A percentile compares a stretch with the other conserved stretches of the same genome.
These are phyloP conservation scores for Nomada flava DNA, from an alignment of 2,888 invertebrate genomes.

Conservation along the genomic window DNA sequence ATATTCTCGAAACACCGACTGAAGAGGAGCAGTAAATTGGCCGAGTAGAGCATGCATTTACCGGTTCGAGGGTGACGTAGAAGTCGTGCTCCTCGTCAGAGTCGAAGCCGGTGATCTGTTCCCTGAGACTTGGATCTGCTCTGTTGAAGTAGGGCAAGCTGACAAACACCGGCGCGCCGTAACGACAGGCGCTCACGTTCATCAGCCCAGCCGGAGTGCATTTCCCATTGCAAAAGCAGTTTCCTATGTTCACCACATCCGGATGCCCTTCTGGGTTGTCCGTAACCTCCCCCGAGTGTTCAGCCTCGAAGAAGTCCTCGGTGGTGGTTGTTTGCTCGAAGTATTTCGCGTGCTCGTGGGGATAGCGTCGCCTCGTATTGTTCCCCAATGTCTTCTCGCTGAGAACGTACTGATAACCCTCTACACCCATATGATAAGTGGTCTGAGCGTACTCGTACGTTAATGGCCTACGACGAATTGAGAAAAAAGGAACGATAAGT, in stretches of 20 bases:
- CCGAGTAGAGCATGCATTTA: constrained; percentile 73
- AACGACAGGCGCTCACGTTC: constrained; percentile 92
- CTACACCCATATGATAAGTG: constrained; percentile 85
- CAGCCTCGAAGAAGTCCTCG: constrained; percentile 79
- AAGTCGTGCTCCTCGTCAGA: constrained; percentile 91
- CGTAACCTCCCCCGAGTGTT: constrained; percentile 64
- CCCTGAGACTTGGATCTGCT: constrained; percentile 89
- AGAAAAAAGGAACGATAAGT: neutral
- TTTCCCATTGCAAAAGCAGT: constrained; percentile 90
- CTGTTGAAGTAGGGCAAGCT: constrained; percentile 94
- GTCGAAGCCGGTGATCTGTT: constrained; percentile 88
- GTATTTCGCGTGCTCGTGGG: constrained; percentile 81
- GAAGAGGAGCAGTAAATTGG: too few species aligned
- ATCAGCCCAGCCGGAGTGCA: constrained; percentile 91
- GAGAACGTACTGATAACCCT: constrained; percentile 89
- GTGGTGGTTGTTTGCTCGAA: constrained; percentile 79
- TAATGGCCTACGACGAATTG: constrained; percentile 41
- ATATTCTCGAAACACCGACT: too few species aligned
- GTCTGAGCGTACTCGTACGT: constrained; percentile 65
- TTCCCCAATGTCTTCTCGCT: constrained; percentile 86
- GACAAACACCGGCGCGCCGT: constrained; percentile 92
- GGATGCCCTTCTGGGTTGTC: constrained; percentile 67
- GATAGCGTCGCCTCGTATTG: constrained; percentile 77
- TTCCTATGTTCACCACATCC: constrained; percentile 78
- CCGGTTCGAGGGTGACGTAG: constrained; percentile 91